These are phyloP conservation scores for Anastrepha ludens DNA, from an alignment of 1,140 invertebrate genomes.

Conservation along the genomic window DNA sequence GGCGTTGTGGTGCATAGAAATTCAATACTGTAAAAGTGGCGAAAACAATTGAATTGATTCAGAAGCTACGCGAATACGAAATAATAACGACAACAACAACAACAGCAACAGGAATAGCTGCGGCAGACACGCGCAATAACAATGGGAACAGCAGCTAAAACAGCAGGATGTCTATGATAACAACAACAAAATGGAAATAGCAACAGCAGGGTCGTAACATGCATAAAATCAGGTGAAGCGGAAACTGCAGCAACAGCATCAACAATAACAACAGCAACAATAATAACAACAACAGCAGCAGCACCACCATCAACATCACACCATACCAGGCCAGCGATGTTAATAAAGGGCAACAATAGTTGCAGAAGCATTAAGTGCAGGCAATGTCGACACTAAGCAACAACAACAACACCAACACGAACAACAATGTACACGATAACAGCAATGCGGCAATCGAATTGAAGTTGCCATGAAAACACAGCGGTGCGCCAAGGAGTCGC, in stretches of 20 bases:
- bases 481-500: conserved; percentile 23
- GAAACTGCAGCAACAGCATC: neutral
- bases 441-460: neutral
- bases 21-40: conserved; percentile 47
- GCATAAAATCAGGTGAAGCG: neutral
- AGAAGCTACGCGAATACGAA: neutral
- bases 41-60: conserved; percentile 51
- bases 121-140: neutral
- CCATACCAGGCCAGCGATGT: neutral
- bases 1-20: neutral
- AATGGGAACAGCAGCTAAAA: conserved; percentile 25
- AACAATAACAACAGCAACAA: neutral
- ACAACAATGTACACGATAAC: neutral
- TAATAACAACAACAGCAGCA: neutral
- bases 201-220: neutral
- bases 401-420: neutral
- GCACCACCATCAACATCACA: neutral
- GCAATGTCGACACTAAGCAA: neutral
- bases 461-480: conserved; percentile 23
- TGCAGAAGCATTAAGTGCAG: neutral
- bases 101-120: neutral
- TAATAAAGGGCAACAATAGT: neutral
- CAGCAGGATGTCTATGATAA: conserved; percentile 19
- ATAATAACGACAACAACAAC: neutral
- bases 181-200: neutral